Conservation (phyloP, 2,888 invertebrate species). For the Stenurella melanura region DNA sequence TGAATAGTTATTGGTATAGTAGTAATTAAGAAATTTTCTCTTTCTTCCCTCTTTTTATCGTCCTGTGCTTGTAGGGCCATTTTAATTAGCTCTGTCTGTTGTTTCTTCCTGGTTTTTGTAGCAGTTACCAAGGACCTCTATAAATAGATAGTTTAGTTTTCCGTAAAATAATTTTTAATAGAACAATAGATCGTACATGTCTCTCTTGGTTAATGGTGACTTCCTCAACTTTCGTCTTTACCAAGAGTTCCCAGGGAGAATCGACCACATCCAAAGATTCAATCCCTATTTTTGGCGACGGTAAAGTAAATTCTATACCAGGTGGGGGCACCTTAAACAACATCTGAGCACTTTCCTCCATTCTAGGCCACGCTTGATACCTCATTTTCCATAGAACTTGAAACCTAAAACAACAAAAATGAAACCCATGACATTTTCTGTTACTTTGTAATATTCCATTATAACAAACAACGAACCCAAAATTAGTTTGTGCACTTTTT, state of each 20-base stretch:
- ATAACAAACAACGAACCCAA: no score
- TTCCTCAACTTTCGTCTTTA: conserved; percentile 99
- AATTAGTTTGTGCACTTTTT: no score
- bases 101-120: conserved; percentile 98
- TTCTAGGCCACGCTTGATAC: conserved; percentile 98
- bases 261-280: conserved; percentile 96
- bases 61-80: conserved; percentile 96
- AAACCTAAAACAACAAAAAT: conserved; percentile 79
- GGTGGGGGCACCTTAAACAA: conserved; percentile 99
- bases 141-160: conserved; percentile 20
- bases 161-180: conserved; percentile 15
- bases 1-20: conserved; percentile 96
- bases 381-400: conserved; percentile 97
- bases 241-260: conserved; percentile 99
- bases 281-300: conserved; percentile 98
- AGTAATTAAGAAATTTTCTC: conserved; percentile 96
- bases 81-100: conserved; percentile 98
- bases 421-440: no score
- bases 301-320: conserved; percentile 98
- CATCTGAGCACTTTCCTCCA: conserved; percentile 98
- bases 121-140: conserved; percentile 97
- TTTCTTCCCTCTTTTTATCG: conserved; percentile 94
- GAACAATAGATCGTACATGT: conserved; percentile 79
- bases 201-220: conserved; percentile 98
- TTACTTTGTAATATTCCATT: no score